Evolutionary conservation across 2,113 vertebrate species (phyloP).

Genomic region (Nymphicus hollandicus): DNA sequence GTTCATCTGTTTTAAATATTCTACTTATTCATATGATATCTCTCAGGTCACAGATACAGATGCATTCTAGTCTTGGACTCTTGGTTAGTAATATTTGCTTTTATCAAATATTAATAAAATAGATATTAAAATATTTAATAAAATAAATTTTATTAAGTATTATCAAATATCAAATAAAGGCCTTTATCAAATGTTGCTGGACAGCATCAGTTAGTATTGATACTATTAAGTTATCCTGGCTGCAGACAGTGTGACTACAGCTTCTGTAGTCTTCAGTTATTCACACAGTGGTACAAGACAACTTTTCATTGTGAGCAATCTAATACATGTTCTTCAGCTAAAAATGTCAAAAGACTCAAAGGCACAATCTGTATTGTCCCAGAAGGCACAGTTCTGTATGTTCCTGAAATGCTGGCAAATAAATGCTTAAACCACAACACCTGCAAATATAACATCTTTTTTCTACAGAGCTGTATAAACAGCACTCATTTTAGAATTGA

Average conservation of each 20-base stretch:
- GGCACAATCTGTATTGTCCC: background rate
- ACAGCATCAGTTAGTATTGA: background rate
- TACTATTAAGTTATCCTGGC: background rate
- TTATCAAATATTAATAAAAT: too few species aligned
- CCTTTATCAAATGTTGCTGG: background rate
- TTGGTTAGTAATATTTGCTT: background rate
- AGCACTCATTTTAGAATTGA: background rate
- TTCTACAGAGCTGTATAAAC: background rate
- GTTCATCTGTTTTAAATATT: background rate
- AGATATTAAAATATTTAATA: too few species aligned
- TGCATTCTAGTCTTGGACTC: background rate
- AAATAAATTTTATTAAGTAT: too few species aligned
- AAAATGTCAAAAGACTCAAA: background rate
- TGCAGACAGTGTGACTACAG: background rate
- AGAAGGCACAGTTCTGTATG: background rate
- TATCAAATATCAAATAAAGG: background rate
- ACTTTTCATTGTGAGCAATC: background rate
- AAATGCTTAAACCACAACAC: background rate
- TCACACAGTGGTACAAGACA: background rate
- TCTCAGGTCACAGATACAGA: background rate
- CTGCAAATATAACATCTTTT: background rate
- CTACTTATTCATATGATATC: background rate
- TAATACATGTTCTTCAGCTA: background rate
- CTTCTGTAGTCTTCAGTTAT: background rate
- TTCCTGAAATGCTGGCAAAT: background rate